Conservation (phyloP, 2,113 vertebrate species). For the Stegastes partitus region DNA sequence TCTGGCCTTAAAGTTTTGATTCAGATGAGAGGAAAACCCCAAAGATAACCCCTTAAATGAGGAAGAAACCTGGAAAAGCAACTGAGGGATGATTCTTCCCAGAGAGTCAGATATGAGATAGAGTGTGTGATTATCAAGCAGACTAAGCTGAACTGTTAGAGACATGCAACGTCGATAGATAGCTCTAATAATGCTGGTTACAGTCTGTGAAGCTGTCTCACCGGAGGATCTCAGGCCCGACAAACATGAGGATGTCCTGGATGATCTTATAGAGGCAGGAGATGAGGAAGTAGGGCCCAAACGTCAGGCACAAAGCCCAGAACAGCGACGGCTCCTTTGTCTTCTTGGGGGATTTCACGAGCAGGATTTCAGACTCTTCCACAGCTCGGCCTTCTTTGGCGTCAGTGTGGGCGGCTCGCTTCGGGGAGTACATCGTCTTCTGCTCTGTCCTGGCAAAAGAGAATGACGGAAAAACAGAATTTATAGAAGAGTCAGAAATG, state of each 20-base stretch:
- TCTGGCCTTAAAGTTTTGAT: too few species aligned
- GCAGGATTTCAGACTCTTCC: constrained; percentile 92
- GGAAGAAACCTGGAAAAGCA: too few species aligned
- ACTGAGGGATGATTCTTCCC: too few species aligned
- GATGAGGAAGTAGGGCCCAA: constrained; percentile 96
- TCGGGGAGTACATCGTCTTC: constrained; percentile 82
- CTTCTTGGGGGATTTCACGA: constrained; percentile 84
- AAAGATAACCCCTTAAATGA: too few species aligned
- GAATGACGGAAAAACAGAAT: not conserved
- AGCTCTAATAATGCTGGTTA: too few species aligned
- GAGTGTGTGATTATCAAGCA: too few species aligned
- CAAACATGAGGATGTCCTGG: constrained; percentile 96
- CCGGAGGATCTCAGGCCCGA: constrained; percentile 92
- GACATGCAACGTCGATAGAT: too few species aligned
- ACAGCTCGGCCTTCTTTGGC: constrained; percentile 72
- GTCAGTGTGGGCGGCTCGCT: constrained; percentile 55
- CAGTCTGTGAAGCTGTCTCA: constrained; percentile 72
- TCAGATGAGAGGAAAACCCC: too few species aligned
- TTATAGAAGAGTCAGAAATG: not conserved
- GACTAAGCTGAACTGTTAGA: too few species aligned
- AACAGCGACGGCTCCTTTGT: constrained; percentile 89
- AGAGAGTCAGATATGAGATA: too few species aligned
- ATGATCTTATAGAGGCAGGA: constrained; percentile 93
- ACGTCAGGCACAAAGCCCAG: constrained; percentile 92
- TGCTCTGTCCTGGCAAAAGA: constrained; percentile 63